These are phyloP conservation scores for Drosophila erecta DNA, from an alignment of 1,140 invertebrate species.

Conservation along the genomic window DNA sequence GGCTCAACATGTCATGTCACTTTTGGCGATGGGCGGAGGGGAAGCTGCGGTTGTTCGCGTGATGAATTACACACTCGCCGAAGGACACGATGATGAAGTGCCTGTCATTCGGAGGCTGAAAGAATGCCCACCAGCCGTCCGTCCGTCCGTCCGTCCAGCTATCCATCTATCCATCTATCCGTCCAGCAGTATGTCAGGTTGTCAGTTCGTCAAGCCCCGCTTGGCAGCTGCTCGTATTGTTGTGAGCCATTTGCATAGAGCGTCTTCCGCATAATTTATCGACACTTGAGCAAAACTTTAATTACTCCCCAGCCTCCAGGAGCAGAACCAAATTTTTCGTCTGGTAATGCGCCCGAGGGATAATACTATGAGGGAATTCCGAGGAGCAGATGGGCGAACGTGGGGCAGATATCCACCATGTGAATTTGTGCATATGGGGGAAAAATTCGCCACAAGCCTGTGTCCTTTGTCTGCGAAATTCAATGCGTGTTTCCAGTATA, in stretches of 20 bases:
- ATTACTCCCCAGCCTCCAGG: slow-evolving; percentile 66
- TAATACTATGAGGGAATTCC: not conserved
- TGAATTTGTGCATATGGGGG: slow-evolving; percentile 68
- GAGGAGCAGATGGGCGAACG: too few species aligned
- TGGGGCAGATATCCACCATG: slow-evolving; percentile 37
- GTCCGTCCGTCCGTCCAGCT: not conserved
- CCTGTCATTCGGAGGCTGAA: slow-evolving; percentile 79
- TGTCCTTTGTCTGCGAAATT: slow-evolving; percentile 71
- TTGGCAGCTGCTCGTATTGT: slow-evolving; percentile 48
- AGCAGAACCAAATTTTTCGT: slow-evolving; percentile 34
- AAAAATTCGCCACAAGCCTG: slow-evolving; percentile 53
- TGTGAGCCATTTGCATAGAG: slow-evolving; percentile 73
- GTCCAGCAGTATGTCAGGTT: slow-evolving; percentile 17
- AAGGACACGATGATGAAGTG: slow-evolving; percentile 83
- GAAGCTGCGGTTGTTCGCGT: slow-evolving; percentile 78
- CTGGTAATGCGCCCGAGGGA: slow-evolving; percentile 37
- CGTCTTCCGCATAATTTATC: slow-evolving; percentile 79
- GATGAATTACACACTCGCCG: slow-evolving; percentile 82
- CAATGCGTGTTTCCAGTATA: slow-evolving; percentile 76
- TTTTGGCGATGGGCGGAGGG: slow-evolving; percentile 11
- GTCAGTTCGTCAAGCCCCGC: slow-evolving; percentile 29
- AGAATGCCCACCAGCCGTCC: slow-evolving; percentile 71
- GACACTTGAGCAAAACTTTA: slow-evolving; percentile 81
- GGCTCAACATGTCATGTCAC: slow-evolving; percentile 79
- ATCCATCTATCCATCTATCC: not conserved